These are phyloP conservation scores for Drosophila nr. perissopoda DNA, from an alignment of 2,888 invertebrate genomes.

Conservation along the genomic window DNA sequence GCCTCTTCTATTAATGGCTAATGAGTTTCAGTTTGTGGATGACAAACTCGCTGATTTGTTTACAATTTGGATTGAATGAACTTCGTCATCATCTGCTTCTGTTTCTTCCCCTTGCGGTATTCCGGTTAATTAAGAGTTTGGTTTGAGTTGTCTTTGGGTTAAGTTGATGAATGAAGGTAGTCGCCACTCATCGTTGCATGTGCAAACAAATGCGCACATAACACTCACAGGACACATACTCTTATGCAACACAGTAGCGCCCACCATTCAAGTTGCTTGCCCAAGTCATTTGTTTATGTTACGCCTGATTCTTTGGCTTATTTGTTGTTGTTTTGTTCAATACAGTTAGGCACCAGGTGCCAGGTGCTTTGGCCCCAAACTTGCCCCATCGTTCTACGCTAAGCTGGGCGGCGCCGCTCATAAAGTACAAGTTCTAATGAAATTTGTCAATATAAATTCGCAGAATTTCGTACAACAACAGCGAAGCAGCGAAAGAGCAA, in stretches of 20 bases:
- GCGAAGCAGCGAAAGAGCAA: conserved; percentile 25
- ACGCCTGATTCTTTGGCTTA: conserved; percentile 44
- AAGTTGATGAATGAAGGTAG: neutral
- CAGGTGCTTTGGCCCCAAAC: conserved; percentile 13
- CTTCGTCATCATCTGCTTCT: neutral
- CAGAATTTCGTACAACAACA: conserved; percentile 64
- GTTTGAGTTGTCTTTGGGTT: neutral
- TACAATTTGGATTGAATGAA: conserved; percentile 50
- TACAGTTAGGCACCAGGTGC: conserved; percentile 64
- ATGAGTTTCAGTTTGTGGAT: conserved; percentile 40
- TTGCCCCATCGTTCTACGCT: neutral
- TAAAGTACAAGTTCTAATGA: conserved; percentile 75
- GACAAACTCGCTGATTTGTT: conserved; percentile 52
- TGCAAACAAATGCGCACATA: neutral
- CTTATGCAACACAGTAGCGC: conserved; percentile 6
- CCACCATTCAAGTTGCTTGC: conserved; percentile 69
- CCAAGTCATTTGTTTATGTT: conserved; percentile 73
- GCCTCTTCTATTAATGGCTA: conserved; percentile 18
- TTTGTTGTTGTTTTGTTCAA: conserved; percentile 40
- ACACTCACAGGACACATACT: conserved; percentile 1
- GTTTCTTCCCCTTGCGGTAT: conserved; percentile 9
- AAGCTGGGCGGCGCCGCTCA: conserved; percentile 25
- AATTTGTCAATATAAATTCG: conserved; percentile 79
- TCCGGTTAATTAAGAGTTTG: conserved; percentile 45
- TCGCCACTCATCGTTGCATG: conserved; percentile 24